These are phyloP conservation scores for Atta cephalotes DNA, from an alignment of 1,140 invertebrate genomes.

Conservation along the genomic window DNA sequence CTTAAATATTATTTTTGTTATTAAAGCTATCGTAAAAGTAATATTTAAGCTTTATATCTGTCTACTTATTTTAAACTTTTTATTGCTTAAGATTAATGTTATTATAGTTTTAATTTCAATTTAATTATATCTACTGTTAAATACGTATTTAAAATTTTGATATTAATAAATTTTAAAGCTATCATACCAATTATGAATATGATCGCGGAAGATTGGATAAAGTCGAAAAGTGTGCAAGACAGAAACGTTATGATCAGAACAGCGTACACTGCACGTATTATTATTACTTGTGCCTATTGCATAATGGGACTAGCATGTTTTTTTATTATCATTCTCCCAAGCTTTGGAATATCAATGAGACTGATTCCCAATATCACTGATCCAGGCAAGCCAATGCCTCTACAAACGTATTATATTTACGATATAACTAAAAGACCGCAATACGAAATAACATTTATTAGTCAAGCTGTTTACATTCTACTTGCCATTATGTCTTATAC, in stretches of 20 bases:
- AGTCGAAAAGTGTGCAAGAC: not conserved
- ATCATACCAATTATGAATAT: slow-evolving; percentile 13
- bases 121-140: not conserved
- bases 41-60: not conserved
- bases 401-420: slow-evolving; percentile 12
- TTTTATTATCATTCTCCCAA: not conserved
- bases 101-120: not conserved
- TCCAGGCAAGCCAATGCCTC: not conserved
- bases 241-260: slow-evolving; percentile 26
- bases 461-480: not conserved
- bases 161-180: slow-evolving; percentile 18
- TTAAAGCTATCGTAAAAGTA: not conserved
- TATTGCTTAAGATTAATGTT: not conserved
- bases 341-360: slow-evolving; percentile 18
- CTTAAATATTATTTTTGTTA: too few relatives aligned
- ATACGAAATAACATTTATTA: slow-evolving; percentile 16
- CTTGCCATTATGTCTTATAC: too few relatives aligned
- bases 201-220: slow-evolving; percentile 31
- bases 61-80: not conserved
- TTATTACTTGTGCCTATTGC: not conserved
- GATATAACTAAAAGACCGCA: slow-evolving; percentile 5
- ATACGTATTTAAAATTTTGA: not conserved
- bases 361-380: slow-evolving; percentile 8
- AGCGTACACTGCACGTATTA: not conserved
- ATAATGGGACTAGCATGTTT: not conserved